phyloP scores from a whole-genome alignment of 2,888 invertebrate species.

The Hydrotaea cyrtoneurina region DNA sequence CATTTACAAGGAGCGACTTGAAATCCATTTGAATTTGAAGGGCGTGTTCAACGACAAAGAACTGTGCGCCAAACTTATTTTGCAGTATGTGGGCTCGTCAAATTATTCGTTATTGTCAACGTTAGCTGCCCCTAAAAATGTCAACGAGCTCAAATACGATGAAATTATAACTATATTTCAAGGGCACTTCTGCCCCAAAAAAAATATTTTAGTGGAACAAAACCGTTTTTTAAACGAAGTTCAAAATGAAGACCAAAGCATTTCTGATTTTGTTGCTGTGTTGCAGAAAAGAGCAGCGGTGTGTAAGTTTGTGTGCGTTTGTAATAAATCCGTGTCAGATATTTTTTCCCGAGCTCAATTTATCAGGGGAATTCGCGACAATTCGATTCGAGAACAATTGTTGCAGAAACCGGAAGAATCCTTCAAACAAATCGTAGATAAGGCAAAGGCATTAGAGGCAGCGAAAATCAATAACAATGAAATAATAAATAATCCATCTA shows the following conservation, averaged over 20 bases:
- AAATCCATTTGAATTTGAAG: neutral
- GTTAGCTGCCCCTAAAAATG: too few relatives aligned
- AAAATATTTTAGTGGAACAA: slow-evolving; percentile 12
- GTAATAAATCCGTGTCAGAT: too few relatives aligned
- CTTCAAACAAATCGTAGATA: slow-evolving; percentile 40
- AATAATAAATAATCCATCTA: slow-evolving; percentile 41
- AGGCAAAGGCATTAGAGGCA: slow-evolving; percentile 43
- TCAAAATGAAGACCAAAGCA: slow-evolving; percentile 43
- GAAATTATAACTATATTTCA: neutral
- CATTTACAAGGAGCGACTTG: too few relatives aligned
- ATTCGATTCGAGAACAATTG: slow-evolving; percentile 48
- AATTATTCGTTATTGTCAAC: neutral
- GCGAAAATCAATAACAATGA: too few relatives aligned
- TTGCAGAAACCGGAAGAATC: slow-evolving; percentile 31
- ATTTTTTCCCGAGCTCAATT: too few relatives aligned
- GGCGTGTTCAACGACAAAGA: neutral
- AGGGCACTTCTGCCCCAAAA: slow-evolving; percentile 1
- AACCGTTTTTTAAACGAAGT: slow-evolving; percentile 45
- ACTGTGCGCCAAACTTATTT: neutral
- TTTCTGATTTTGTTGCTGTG: slow-evolving; percentile 40
- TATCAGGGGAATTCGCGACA: too few relatives aligned
- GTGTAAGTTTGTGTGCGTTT: too few relatives aligned
- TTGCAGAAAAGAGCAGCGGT: too few relatives aligned
- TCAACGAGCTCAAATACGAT: slow-evolving; percentile 4
- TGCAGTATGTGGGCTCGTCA: neutral